These are phyloP conservation scores for Hydropsyche tenuis DNA, from an alignment of 1,140 invertebrate genomes.

Conservation along the genomic window DNA sequence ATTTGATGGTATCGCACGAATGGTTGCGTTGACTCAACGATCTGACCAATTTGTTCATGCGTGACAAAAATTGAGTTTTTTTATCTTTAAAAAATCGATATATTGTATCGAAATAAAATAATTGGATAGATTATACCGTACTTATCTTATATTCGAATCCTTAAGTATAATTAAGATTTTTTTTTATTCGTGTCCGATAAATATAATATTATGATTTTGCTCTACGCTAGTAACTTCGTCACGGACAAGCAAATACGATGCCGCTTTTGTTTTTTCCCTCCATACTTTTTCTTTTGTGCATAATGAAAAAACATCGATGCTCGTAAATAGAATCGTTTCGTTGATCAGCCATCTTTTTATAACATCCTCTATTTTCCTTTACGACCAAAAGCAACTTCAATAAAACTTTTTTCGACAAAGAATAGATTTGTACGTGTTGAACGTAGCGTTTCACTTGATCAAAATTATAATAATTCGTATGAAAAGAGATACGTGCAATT, in stretches of 20 bases:
- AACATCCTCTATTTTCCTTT: not conserved
- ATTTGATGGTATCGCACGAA: too few relatives aligned
- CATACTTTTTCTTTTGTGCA: not conserved
- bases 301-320: too few relatives aligned
- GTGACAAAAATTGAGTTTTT: too few relatives aligned
- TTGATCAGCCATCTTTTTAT: not conserved
- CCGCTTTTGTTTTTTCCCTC: not conserved
- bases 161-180: not conserved
- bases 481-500: not conserved
- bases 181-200: not conserved
- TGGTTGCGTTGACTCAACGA: too few relatives aligned
- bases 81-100: too few relatives aligned
- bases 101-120: too few relatives aligned
- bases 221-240: not conserved
- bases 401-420: not conserved
- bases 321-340: constrained; percentile 5
- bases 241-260: not conserved
- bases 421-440: not conserved
- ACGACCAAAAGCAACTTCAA: not conserved
- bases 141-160: too few relatives aligned
- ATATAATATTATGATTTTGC: not conserved
- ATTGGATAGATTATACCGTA: too few relatives aligned
- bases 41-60: too few relatives aligned
- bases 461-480: not conserved
- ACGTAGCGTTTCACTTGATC: not conserved